Conservation (phyloP, 1,140 invertebrate genomes). For the Ridgeia piscesae region DNA sequence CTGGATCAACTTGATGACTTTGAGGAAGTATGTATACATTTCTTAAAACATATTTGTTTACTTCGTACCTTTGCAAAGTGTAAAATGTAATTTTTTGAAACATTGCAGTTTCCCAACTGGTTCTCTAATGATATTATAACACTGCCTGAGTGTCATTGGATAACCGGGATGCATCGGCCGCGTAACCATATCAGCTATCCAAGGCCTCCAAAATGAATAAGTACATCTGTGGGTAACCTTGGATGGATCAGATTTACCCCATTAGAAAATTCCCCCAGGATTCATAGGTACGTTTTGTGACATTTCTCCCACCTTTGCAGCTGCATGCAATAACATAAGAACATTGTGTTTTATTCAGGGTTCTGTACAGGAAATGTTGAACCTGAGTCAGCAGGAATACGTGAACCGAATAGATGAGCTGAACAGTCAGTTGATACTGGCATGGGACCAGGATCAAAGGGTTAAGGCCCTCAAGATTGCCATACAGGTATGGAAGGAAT, state of each 20-base stretch:
- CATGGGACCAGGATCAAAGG: constrained; percentile 90
- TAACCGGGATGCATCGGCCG: no score
- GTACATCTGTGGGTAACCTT: no score
- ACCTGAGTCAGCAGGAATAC: constrained; percentile 90
- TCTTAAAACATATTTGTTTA: neutral
- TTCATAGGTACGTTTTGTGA: neutral
- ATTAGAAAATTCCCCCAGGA: no score
- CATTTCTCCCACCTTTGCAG: neutral
- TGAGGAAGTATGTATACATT: constrained; percentile 64
- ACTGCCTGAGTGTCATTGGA: neutral
- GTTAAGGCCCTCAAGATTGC: constrained; percentile 96
- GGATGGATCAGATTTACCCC: no score
- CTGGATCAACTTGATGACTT: constrained; percentile 93
- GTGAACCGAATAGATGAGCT: constrained; percentile 83
- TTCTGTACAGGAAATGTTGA: constrained; percentile 77
- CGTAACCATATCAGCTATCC: neutral
- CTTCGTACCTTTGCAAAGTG: neutral
- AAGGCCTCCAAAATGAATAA: no score
- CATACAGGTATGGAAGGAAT: constrained; percentile 68
- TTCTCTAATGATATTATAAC: neutral
- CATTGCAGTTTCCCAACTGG: neutral
- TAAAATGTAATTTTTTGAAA: neutral
- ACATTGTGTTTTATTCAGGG: constrained; percentile 60
- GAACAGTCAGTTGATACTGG: constrained; percentile 81
- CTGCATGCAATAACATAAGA: constrained; percentile 14